Conservation (phyloP, 1,140 invertebrate species). For the Pectinophora gossypiella region DNA sequence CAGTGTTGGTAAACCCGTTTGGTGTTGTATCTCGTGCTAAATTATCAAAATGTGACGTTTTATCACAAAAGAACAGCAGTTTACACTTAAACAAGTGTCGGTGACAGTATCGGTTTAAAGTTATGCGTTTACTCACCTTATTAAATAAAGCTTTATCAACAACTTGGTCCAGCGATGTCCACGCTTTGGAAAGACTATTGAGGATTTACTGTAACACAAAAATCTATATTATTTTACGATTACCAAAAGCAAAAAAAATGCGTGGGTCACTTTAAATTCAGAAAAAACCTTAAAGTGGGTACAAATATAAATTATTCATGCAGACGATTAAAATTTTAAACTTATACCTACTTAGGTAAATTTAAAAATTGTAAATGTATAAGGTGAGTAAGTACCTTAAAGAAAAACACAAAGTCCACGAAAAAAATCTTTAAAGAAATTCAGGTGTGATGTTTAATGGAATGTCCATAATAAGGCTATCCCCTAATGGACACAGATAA, state of each 20-base stretch:
- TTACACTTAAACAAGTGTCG: constrained; percentile 69
- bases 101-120: constrained; percentile 38
- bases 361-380: too few relatives aligned
- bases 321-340: too few relatives aligned
- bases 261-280: too few relatives aligned
- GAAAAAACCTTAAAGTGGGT: too few relatives aligned
- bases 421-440: not conserved
- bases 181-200: too few relatives aligned
- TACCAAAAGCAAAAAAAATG: too few relatives aligned
- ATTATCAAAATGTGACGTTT: constrained; percentile 67
- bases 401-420: not conserved
- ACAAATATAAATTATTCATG: too few relatives aligned
- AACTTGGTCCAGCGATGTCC: not conserved
- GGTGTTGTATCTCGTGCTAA: constrained; percentile 35
- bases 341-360: too few relatives aligned
- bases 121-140: constrained; percentile 52
- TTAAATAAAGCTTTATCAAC: constrained; percentile 53
- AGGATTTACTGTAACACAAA: too few relatives aligned
- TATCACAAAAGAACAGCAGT: constrained; percentile 67
- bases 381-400: too few relatives aligned
- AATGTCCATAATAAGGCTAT: constrained; percentile 17
- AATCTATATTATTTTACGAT: too few relatives aligned
- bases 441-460: too few relatives aligned
- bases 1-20: constrained; percentile 27
- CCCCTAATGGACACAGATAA: constrained; percentile 24